These are phyloP conservation scores for Herpetotheres cachinnans DNA, from an alignment of 2,113 vertebrate species.

Conservation along the genomic window DNA sequence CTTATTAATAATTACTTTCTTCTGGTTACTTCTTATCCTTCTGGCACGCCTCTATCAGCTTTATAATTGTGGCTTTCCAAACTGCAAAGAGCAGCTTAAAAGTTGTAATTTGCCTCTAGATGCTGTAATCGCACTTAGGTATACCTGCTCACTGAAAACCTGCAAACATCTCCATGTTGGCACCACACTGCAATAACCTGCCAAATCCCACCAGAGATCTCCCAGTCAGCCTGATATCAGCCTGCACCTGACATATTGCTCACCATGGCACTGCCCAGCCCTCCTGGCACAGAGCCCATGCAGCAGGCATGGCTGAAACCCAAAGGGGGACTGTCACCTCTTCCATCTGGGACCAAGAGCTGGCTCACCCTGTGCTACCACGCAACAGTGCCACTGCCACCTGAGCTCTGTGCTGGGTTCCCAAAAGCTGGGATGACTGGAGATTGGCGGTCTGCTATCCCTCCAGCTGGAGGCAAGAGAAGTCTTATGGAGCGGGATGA, in stretches of 20 bases:
- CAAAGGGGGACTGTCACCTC: not conserved
- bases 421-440: not conserved
- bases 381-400: fast-evolving
- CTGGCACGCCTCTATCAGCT: not conserved
- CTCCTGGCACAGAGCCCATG: not conserved
- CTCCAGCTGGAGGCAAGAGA: not conserved
- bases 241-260: not conserved
- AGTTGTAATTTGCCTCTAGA: not conserved
- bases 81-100: not conserved
- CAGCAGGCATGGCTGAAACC: not conserved
- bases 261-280: not conserved
- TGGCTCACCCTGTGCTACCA: fast-evolving
- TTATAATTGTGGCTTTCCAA: not conserved
- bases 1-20: not conserved
- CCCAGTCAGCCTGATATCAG: not conserved
- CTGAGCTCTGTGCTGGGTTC: not conserved
- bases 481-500: fast-evolving
- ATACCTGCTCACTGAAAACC: not conserved
- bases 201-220: not conserved
- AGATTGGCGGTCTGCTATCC: not conserved
- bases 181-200: not conserved
- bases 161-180: not conserved
- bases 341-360: not conserved
- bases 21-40: not conserved
- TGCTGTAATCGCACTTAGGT: not conserved